Conservation (phyloP, 2,797 vertebrate species). For the Microctenopoma lineatum region DNA sequence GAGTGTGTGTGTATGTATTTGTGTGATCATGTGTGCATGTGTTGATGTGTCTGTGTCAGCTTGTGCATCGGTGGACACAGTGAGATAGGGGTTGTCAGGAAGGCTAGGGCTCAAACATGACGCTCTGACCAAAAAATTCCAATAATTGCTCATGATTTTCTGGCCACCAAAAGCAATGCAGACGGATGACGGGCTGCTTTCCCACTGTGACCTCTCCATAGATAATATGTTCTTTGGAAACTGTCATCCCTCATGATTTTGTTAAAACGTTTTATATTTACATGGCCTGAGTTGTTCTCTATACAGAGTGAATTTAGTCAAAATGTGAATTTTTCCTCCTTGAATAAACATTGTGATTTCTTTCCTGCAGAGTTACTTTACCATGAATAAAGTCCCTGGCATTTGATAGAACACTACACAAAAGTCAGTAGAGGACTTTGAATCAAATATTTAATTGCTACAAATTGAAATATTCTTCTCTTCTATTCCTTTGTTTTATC, state of each 20-base stretch:
- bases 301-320: conserved; percentile 73
- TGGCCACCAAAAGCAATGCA: conserved; percentile 76
- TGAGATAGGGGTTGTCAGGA: conserved; percentile 73
- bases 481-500: conserved; percentile 37
- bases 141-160: conserved; percentile 74
- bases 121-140: conserved; percentile 82
- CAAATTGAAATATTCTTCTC: conserved; percentile 32
- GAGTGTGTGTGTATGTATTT: conserved; percentile 21
- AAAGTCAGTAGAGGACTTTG: conserved; percentile 38
- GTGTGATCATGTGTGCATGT: conserved; percentile 35
- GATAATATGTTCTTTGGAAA: conserved; percentile 85
- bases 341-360: conserved; percentile 73
- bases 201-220: conserved; percentile 79
- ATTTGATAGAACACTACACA: conserved; percentile 63
- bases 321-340: conserved; percentile 77
- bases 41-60: conserved; percentile 25
- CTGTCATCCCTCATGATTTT: conserved; percentile 76
- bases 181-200: conserved; percentile 68
- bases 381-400: conserved; percentile 64
- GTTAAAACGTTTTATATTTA: conserved; percentile 81
- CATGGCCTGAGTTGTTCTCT: conserved; percentile 71
- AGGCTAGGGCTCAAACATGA: conserved; percentile 65
- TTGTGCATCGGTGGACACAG: conserved; percentile 35
- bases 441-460: conserved; percentile 49
- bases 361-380: conserved; percentile 66